Evolutionary conservation across 2,888 invertebrate genomes (phyloP), one percentile per base, ranked within the genome.

Genomic region (Asteroscopus sphinx): DNA sequence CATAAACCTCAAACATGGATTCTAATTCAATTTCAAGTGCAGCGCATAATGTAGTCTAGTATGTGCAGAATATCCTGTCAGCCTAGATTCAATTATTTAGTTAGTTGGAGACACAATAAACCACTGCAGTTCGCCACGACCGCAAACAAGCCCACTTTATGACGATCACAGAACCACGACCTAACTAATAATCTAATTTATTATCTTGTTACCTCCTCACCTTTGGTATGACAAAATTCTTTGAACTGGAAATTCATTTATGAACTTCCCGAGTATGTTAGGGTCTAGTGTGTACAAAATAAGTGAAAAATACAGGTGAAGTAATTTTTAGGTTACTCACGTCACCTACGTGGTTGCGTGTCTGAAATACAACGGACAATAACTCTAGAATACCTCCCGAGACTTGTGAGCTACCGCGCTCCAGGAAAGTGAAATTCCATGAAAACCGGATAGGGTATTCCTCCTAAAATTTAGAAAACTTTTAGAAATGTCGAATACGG

Each of bases 61-160:
- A 35, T 44, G 30, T 45, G 25, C 42, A 28, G 39, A 36, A 54
- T 35, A 56, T 63, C 54, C 63, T 55, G 49, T 53, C 55, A 35
- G 35, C 28, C 40, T 39, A 63, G 44, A 73, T 76, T 53, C 48
- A 73, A 73, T 73, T 73, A 73, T 54, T 64, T 48, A 58, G 65
- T 58, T 69, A 52, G 60, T 46, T 36, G 39, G 61, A 62, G 58
- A 53, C 68, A 58, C 67, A 73, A 76, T 79, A 71, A 66, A 69
- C 55, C 51, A 52, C 42, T 68, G 65, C 65, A 66, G 71, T 60
- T 48, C 49, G 46, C 33, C 46, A 41, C 56, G 60, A 65, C 75
- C 76, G 47, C 67, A 64, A 76, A 74, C 72, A 68, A 77, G 71
- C 67, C 62, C 58, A 64, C 73, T 73, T 59, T 72, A 62, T 71